Percentiles rank a stretch among this genome's conserved stretches.
phyloP scores from a whole-genome alignment of 2,113 vertebrate genomes.

The Desmodus rotundus region DNA sequence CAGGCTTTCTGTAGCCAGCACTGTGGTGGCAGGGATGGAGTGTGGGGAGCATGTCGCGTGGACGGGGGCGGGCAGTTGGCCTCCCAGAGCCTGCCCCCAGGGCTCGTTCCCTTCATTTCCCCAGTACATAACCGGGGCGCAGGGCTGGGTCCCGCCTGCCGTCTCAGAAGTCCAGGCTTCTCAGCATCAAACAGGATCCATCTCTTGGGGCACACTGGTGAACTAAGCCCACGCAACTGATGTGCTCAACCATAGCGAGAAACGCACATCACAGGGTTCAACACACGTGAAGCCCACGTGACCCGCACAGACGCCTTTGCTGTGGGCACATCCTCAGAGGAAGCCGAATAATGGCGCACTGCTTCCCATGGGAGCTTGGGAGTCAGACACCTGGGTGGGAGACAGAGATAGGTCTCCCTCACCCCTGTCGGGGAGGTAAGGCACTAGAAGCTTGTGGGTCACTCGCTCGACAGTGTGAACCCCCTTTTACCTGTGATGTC shows the following conservation, averaged over 20 bases:
- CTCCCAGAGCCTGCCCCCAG: neutral
- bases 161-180: neutral
- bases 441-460: neutral
- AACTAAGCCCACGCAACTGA: neutral
- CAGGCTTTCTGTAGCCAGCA: neutral
- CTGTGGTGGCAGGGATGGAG: neutral
- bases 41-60: neutral
- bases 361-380: neutral
- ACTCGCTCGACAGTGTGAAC: neutral
- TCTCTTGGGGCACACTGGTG: neutral
- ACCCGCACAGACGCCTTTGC: neutral
- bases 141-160: neutral
- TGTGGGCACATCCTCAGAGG: neutral
- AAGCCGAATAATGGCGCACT: neutral
- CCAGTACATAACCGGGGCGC: accelerated
- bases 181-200: neutral
- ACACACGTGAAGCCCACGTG: neutral
- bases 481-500: neutral
- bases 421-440: neutral
- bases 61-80: neutral
- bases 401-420: neutral
- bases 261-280: neutral
- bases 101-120: neutral
- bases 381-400: neutral
- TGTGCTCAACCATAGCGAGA: neutral